Percentiles rank a stretch among this genome's conserved stretches.
These are phyloP conservation scores for Platycheirus rosarum DNA, from an alignment of 2,888 invertebrate species.

Conservation along the genomic window DNA sequence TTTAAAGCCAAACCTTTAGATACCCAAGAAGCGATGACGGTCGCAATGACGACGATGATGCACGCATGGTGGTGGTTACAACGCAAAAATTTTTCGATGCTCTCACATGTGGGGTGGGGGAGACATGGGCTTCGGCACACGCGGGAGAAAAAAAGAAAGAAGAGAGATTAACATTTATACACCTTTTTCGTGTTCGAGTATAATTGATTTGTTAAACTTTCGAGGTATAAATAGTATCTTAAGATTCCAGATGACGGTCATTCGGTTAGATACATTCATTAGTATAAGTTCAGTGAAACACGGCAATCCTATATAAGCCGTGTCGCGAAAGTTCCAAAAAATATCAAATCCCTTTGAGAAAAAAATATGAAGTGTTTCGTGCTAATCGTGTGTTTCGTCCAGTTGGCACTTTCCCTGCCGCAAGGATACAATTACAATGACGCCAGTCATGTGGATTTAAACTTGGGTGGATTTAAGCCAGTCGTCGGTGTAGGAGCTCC, in stretches of 20 bases:
- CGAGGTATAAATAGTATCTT: slow-evolving; percentile 76
- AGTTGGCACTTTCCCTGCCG: slow-evolving; percentile 60
- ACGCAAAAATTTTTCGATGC: slow-evolving; percentile 62
- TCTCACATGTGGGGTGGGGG: slow-evolving; percentile 4
- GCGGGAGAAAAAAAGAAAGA: slow-evolving; percentile 65
- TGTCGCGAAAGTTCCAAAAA: slow-evolving; percentile 19
- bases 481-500: slow-evolving; percentile 49
- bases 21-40: slow-evolving; percentile 22
- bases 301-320: slow-evolving; percentile 23
- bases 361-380: slow-evolving; percentile 70
- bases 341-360: background rate
- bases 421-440: slow-evolving; percentile 75
- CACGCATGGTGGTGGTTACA: slow-evolving; percentile 52
- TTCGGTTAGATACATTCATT: slow-evolving; percentile 75
- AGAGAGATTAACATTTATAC: slow-evolving; percentile 70
- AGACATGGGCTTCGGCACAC: slow-evolving; percentile 8
- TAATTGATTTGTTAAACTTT: slow-evolving; percentile 73
- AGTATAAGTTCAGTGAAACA: slow-evolving; percentile 49
- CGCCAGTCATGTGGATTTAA: slow-evolving; percentile 40
- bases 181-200: slow-evolving; percentile 72
- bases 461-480: slow-evolving; percentile 62
- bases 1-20: slow-evolving; percentile 62
- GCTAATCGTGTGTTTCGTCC: slow-evolving; percentile 61
- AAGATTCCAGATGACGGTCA: slow-evolving; percentile 73
- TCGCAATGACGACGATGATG: slow-evolving; percentile 26